Conservation (phyloP, 53 echinoderm and acorn worm genomes). For the Zoroaster sp. region DNA sequence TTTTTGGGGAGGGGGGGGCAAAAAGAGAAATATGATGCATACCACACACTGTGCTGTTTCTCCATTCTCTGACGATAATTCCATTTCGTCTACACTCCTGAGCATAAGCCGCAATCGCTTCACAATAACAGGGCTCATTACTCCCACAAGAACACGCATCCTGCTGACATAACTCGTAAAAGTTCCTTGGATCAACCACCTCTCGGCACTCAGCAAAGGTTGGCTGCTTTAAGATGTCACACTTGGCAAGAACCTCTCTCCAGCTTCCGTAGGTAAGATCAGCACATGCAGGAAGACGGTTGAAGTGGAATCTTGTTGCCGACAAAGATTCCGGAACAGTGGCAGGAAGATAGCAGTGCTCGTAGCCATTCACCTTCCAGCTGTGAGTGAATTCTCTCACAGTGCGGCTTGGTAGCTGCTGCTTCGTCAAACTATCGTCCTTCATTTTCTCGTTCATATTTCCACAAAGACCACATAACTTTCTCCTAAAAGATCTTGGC, state of each 20-base stretch:
- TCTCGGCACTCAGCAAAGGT: constrained; percentile 33
- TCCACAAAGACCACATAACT: constrained; percentile 70
- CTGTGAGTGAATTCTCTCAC: constrained; percentile 70
- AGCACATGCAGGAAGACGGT: constrained; percentile 24
- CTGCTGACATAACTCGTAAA: constrained; percentile 61
- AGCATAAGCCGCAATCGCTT: constrained; percentile 65
- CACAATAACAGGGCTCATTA: constrained; percentile 76
- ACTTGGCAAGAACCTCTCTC: constrained; percentile 34
- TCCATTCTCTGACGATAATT: constrained; percentile 47
- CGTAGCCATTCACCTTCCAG: constrained; percentile 84
- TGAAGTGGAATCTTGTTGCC: neutral
- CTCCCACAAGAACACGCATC: constrained; percentile 70
- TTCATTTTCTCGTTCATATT: constrained; percentile 64
- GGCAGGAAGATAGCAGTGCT: constrained; percentile 15
- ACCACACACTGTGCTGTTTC: constrained; percentile 52
- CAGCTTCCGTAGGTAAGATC: constrained; percentile 36
- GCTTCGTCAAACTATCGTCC: constrained; percentile 76
- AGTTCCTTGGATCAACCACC: constrained; percentile 45
- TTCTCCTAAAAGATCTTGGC: neutral
- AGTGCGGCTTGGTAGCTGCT: constrained; percentile 55
- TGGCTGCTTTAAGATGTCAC: constrained; percentile 25
- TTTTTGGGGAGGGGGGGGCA: no score
- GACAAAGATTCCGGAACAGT: neutral
- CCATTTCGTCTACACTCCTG: constrained; percentile 68
- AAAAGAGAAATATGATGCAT: no score